Conservation (phyloP, 2,113 vertebrate species). For the Vidua macroura region DNA sequence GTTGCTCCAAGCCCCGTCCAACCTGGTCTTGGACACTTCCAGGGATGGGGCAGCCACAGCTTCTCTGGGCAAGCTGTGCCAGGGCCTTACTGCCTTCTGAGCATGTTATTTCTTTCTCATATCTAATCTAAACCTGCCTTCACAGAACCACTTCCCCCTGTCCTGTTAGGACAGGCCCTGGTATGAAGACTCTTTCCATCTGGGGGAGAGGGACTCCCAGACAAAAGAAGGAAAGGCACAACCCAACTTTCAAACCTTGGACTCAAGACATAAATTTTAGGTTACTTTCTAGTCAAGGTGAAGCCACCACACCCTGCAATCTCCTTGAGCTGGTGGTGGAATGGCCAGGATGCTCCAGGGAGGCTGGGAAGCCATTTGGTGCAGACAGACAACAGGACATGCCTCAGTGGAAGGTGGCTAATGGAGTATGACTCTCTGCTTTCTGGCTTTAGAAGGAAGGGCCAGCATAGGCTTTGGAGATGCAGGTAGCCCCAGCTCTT, state of each 20-base stretch:
- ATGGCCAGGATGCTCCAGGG: not conserved
- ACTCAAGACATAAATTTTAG: not conserved
- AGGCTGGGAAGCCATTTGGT: not conserved
- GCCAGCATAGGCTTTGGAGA: not conserved
- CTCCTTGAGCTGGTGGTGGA: not conserved
- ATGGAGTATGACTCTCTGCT: not conserved
- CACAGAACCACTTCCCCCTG: not conserved
- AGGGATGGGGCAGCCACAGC: not conserved
- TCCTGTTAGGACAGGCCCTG: not conserved
- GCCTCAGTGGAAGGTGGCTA: not conserved
- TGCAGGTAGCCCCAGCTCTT: not conserved
- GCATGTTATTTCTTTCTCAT: not conserved
- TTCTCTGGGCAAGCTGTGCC: not conserved
- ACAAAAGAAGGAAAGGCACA: not conserved
- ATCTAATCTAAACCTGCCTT: not conserved
- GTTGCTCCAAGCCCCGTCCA: not conserved
- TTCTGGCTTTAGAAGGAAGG: not conserved
- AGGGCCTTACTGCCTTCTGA: not conserved
- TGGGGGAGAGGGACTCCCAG: not conserved
- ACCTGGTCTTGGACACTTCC: not conserved
- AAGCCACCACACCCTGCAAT: accelerated
- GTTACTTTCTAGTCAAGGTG: not conserved
- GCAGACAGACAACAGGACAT: not conserved
- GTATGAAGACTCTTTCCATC: not conserved
- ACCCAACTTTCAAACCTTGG: not conserved